Evolutionary conservation across 2,797 vertebrate species (phyloP).

Genomic region (Helicolenus hilgendorfi): DNA sequence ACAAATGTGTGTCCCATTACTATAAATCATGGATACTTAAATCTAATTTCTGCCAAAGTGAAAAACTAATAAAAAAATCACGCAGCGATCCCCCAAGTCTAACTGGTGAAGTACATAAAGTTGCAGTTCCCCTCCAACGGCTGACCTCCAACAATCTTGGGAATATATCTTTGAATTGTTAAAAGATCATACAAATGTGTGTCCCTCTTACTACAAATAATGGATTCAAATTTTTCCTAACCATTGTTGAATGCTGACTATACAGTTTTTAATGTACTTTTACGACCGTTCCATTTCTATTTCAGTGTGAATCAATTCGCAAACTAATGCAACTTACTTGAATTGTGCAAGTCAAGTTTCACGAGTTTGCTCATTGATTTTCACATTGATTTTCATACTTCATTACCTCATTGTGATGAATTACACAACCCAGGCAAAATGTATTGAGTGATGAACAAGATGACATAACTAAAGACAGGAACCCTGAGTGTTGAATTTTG

Average conservation of each 20-base stretch:
- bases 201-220: background rate
- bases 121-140: background rate
- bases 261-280: background rate
- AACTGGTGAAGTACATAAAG: background rate
- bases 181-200: background rate
- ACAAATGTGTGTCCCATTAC: too few species aligned
- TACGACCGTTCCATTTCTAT: background rate
- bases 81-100: background rate
- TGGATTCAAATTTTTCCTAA: background rate
- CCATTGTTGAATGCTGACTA: background rate
- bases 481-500: background rate
- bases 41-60: too few species aligned
- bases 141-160: background rate
- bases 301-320: background rate
- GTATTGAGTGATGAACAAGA: background rate
- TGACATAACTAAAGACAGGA: background rate
- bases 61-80: background rate
- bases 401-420: constrained; percentile 19
- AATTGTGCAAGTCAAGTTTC: background rate
- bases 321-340: background rate
- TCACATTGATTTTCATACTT: constrained; percentile 5
- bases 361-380: constrained; percentile 22
- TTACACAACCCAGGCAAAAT: background rate
- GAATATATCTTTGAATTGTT: background rate
- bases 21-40: too few species aligned